Base-by-base conservation (phyloP, 2,797 vertebrate genomes). In the Erpetoichthys calabaricus region DNA sequence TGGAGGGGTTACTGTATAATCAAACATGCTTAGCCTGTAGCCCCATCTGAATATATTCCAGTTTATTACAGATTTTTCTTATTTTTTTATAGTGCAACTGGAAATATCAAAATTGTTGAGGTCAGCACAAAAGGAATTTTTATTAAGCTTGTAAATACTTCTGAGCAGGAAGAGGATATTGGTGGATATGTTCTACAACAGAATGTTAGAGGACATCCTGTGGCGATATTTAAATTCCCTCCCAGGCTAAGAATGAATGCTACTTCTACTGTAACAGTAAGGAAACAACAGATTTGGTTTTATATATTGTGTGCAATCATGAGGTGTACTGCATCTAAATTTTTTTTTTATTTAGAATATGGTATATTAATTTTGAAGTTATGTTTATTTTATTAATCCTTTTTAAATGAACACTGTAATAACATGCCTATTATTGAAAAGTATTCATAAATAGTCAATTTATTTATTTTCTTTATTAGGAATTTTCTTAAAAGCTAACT, bases 121-220 rank as follows among this genome's bases (percentile, higher is more conserved):
- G 69, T 79, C 53, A 63, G 75, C 50, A 3, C 41, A 53, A 59
- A 45, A 0, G 67, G 66, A 45, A 51, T 61, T 55, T 83, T 74
- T 49, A 63, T 76, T 68, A 78, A 67, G 58, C 65, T 75, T 5
- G 1, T 57, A 45, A 80, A 77, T 56, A 56, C 10, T 60, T 75
- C 63, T 3, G 59, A 73, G 57, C 68, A 65, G 71, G 76, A 79
- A 58, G 57, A 77, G 45, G 59, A 53, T 2, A 69, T 65, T 59
- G 78, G 78, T 45, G 57, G 63, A 43, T 62, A 63, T 45, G 60
- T 65, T 6, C 73, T 80, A 41, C 77, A 78, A 47, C 73, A 81
- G 65, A 70, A 80, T 0, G 1, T 73, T 43, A 45, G 57, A 3
- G 71, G 73, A 7, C 68, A 67, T 3, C 44, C 61, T 3, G 9